Evolutionary conservation across 1,140 invertebrate species (phyloP).

Genomic region (Magallana angulata): DNA sequence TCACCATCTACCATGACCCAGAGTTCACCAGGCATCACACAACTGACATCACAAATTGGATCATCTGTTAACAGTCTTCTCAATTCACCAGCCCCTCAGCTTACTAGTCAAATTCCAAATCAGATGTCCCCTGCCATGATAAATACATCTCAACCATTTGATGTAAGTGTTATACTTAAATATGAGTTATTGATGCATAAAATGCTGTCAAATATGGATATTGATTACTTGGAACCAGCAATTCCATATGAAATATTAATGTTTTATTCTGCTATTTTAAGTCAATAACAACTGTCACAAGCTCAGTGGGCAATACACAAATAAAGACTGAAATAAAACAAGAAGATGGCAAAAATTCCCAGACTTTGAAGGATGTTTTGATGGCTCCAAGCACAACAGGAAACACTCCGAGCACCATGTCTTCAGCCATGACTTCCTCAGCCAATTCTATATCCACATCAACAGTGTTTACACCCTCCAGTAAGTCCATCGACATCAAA

Average conservation of each 20-base stretch:
- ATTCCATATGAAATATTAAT: too few relatives aligned
- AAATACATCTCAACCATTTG: slow-evolving; percentile 51
- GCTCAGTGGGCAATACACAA: slow-evolving; percentile 40
- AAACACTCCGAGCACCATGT: slow-evolving; percentile 36
- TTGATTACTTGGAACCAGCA: too few relatives aligned
- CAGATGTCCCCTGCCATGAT: slow-evolving; percentile 65
- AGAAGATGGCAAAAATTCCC: slow-evolving; percentile 56
- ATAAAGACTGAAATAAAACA: slow-evolving; percentile 57
- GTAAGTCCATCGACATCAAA: slow-evolving; percentile 81
- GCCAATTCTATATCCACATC: slow-evolving; percentile 51
- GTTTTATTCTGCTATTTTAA: not conserved
- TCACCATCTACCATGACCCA: slow-evolving; percentile 39
- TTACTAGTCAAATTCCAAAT: slow-evolving; percentile 69
- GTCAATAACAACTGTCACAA: slow-evolving; percentile 20
- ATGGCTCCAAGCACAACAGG: slow-evolving; percentile 58
- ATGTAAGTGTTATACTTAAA: slow-evolving; percentile 23
- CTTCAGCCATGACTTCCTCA: slow-evolving; percentile 47
- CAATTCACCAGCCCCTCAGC: slow-evolving; percentile 59
- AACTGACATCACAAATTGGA: not conserved
- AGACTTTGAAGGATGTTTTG: slow-evolving; percentile 63
- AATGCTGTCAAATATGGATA: not conserved
- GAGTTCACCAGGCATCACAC: slow-evolving; percentile 16
- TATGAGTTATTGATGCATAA: not conserved
- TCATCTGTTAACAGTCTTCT: slow-evolving; percentile 29
- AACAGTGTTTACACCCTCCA: slow-evolving; percentile 56